phyloP scores from a whole-genome alignment of 2,888 invertebrate species.

The Nemurella pictetii region DNA sequence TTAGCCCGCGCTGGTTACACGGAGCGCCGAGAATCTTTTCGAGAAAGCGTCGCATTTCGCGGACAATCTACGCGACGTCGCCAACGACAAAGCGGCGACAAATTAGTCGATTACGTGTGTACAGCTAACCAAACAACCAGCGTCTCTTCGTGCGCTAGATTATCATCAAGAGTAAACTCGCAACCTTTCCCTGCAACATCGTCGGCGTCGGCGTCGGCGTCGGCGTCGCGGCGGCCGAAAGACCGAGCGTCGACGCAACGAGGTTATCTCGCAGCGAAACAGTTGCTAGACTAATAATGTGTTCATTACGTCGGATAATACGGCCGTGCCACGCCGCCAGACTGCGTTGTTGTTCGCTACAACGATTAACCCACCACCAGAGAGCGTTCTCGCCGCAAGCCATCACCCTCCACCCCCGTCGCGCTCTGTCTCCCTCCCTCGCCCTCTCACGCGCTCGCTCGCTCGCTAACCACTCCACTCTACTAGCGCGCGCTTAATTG shows the following conservation, averaged over 20 bases:
- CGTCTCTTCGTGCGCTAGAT: too few species aligned
- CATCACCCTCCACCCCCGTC: background rate
- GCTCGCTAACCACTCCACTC: background rate
- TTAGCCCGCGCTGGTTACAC: too few species aligned
- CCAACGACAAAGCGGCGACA: too few species aligned
- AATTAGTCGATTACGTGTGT: too few species aligned
- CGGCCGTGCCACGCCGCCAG: background rate
- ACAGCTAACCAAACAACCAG: too few species aligned
- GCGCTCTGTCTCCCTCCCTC: background rate
- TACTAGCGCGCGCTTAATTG: slow-evolving; percentile 37
- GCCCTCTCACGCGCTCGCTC: background rate
- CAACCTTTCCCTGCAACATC: too few species aligned
- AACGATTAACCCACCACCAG: background rate
- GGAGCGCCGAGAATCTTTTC: too few species aligned
- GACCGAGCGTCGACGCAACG: background rate
- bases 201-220: too few species aligned
- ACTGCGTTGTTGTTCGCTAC: background rate
- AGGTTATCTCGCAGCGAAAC: slow-evolving; percentile 1
- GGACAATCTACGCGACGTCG: background rate
- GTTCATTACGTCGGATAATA: background rate
- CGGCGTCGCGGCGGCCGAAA: background rate
- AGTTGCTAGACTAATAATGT: slow-evolving; percentile 27
- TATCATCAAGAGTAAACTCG: too few species aligned
- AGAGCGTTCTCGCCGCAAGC: background rate
- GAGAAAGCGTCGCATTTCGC: background rate